Conservation (phyloP, 1,140 invertebrate genomes). For the Dendrolimus kikuchii region DNA sequence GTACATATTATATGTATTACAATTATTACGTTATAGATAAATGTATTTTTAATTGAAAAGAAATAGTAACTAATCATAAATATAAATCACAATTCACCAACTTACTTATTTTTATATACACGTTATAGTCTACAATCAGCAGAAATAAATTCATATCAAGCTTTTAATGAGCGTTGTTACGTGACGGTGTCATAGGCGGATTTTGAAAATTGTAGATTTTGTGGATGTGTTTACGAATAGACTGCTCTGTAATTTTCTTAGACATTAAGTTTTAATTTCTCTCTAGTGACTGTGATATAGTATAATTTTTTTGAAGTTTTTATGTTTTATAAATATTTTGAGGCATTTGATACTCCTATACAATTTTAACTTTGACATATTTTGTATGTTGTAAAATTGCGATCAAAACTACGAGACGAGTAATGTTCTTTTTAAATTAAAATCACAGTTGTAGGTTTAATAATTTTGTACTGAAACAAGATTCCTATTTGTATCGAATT, state of each 20-base stretch:
- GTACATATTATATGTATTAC: no score
- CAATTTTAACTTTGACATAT: conserved; percentile 62
- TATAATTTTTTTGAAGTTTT: conserved; percentile 55
- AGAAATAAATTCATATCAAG: background rate
- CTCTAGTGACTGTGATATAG: conserved; percentile 70
- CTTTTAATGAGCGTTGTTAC: conserved; percentile 6
- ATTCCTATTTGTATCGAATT: conserved; percentile 28
- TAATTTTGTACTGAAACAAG: conserved; percentile 44
- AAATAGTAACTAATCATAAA: no score
- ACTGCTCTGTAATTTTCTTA: conserved; percentile 48
- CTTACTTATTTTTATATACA: no score
- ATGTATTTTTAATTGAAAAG: no score
- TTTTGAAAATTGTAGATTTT: conserved; percentile 35
- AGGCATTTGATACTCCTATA: conserved; percentile 67
- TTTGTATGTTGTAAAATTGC: conserved; percentile 42
- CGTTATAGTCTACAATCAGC: no score
- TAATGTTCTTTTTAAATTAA: conserved; percentile 4
- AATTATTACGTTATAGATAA: no score
- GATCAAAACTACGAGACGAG: conserved; percentile 13
- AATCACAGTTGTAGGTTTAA: conserved; percentile 31
- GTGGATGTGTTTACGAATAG: conserved; percentile 59
- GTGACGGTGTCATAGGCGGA: conserved; percentile 21
- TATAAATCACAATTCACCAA: no score
- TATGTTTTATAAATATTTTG: conserved; percentile 63
- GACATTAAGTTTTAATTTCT: conserved; percentile 50